Evolutionary conservation across 2,797 vertebrate genomes (phyloP).

Genomic region (Pangasius djambal): DNA sequence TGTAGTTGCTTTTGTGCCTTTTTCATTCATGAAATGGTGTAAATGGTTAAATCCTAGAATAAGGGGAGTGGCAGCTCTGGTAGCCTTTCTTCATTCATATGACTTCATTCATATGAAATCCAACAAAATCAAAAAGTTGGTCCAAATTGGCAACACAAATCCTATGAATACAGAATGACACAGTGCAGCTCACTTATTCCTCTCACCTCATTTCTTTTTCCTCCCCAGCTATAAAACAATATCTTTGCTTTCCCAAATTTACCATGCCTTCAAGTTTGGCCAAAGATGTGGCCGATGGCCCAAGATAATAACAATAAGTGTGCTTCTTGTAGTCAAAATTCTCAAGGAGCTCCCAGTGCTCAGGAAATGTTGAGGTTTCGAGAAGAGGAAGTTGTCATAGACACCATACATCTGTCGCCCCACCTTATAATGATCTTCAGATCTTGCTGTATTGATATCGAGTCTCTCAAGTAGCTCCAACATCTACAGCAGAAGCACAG

Average conservation of each 20-base stretch:
- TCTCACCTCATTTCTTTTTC: slow-evolving; percentile 34
- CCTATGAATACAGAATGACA: not conserved
- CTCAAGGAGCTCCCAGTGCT: not conserved
- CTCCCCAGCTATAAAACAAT: not conserved
- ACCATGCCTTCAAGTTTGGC: not conserved
- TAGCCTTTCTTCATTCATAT: too few relatives aligned
- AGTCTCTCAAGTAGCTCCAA: slow-evolving; percentile 66
- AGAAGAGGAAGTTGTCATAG: slow-evolving; percentile 24
- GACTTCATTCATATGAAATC: not conserved
- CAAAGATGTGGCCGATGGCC: not conserved
- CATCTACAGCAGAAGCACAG: slow-evolving; percentile 60
- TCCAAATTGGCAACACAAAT: not conserved
- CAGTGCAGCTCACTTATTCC: not conserved
- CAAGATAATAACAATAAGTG: not conserved
- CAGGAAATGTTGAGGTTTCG: slow-evolving; percentile 15
- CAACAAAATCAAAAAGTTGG: not conserved
- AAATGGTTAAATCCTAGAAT: not conserved
- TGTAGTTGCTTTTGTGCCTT: not conserved
- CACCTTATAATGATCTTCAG: not conserved
- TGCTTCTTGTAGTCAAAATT: not conserved
- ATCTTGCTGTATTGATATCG: not conserved
- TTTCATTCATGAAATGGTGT: slow-evolving; percentile 4
- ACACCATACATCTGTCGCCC: slow-evolving; percentile 4
- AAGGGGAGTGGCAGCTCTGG: not conserved
- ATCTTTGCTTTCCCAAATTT: not conserved